Base-by-base conservation (phyloP, 1,140 invertebrate genomes). In the Musca domestica region DNA sequence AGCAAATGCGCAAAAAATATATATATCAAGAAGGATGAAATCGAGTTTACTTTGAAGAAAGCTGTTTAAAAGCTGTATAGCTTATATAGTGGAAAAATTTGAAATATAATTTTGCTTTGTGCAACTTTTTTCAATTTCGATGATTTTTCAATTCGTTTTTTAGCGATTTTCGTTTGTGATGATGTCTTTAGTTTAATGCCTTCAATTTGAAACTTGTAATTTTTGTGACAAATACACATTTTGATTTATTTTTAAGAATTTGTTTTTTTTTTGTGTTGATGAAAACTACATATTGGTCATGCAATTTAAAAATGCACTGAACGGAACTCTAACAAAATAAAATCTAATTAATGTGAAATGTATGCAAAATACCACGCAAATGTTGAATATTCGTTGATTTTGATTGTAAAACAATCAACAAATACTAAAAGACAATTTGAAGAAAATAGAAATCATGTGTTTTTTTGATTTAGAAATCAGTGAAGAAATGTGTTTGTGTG, bases 291-390 rank as follows among this genome's bases (percentile, higher is more conserved):
- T 27, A 30, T 30, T 58, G 15, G 15, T 61, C 56, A 61, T 61
- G 56, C 56, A 61, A 61, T 30, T 61, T 19, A 61, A 61, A 61
- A 61, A 23, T 61, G 27, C 27, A 41, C 34, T 41, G 4, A 61
- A 61, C 23, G 25, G 41, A 61, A 30, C 27, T 56, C 9, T 20
- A 61, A 61, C 17, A 61, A 58, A 58, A n/a, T 30, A 30, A 58
- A 30, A 9, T 30, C 17, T n/a, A 3, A 17, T 30, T 15, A n/a
- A 14, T 58, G 54, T 58, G n/a, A n/a, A n/a, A n/a, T n/a, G n/a
- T n/a, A n/a, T n/a, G 15, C 30, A 58, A 58, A 61, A 61, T 10
- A 41, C 34, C 12, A 41, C 34, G 2, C 10, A 41, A 41, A 41
- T 41, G 34, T 41, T 41, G 27, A 30, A 30, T 30, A 9, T 30